Conservation (phyloP, 1,140 invertebrate species). For the Daktulosphaira vitifoliae region DNA sequence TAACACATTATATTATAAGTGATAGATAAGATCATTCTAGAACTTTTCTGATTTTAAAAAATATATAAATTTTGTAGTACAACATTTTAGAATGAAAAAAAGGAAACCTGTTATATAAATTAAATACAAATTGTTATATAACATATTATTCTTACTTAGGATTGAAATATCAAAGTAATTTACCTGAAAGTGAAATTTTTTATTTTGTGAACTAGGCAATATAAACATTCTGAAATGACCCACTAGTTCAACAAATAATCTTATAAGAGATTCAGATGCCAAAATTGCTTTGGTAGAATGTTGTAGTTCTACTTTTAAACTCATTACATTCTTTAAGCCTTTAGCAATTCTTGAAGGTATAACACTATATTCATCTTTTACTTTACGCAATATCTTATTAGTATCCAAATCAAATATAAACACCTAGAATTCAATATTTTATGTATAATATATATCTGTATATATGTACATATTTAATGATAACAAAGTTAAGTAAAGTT, state of each 20-base stretch:
- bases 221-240: slow-evolving; percentile 53
- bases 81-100: too few relatives aligned
- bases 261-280: slow-evolving; percentile 57
- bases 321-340: slow-evolving; percentile 49
- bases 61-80: too few relatives aligned
- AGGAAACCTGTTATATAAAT: too few relatives aligned
- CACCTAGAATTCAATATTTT: slow-evolving; percentile 41
- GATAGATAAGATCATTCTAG: too few relatives aligned
- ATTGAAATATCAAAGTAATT: too few relatives aligned
- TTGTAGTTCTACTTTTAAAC: slow-evolving; percentile 49
- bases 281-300: slow-evolving; percentile 51
- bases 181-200: slow-evolving; percentile 49
- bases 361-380: slow-evolving; percentile 56
- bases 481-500: too few relatives aligned
- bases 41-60: too few relatives aligned
- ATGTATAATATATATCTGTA: too few relatives aligned
- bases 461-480: too few relatives aligned
- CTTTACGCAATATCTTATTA: slow-evolving; percentile 46
- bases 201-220: slow-evolving; percentile 43
- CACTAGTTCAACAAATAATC: slow-evolving; percentile 56
- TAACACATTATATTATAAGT: too few relatives aligned
- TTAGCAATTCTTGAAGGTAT: slow-evolving; percentile 53
- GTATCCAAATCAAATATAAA: slow-evolving; percentile 58
- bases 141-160: too few relatives aligned
- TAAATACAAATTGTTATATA: too few relatives aligned